Evolutionary conservation across 2,888 invertebrate genomes (phyloP).

Genomic region (Eudasyphora cyanicolor): DNA sequence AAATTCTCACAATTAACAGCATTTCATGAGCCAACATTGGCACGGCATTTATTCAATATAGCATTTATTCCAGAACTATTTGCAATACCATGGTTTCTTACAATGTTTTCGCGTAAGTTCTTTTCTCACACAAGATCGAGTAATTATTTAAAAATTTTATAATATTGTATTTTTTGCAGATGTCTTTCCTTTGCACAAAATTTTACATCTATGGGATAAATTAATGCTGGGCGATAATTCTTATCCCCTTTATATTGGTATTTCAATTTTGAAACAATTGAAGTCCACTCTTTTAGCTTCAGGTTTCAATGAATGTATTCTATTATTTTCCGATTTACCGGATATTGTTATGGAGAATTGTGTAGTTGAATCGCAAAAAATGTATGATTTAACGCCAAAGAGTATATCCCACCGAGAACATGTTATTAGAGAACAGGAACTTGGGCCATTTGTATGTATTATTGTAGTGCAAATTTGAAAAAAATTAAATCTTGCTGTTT

Average conservation of each 20-base stretch:
- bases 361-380: conserved; percentile 92
- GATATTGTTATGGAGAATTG: conserved; percentile 97
- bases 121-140: too few relatives aligned
- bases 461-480: background rate
- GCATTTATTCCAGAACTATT: conserved; percentile 98
- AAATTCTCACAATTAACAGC: conserved; percentile 98
- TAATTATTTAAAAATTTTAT: conserved; percentile 1
- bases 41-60: conserved; percentile 94
- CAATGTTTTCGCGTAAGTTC: conserved; percentile 97
- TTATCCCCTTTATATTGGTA: conserved; percentile 96
- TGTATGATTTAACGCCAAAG: conserved; percentile 89
- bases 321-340: conserved; percentile 98
- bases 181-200: conserved; percentile 98
- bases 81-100: conserved; percentile 99
- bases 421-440: conserved; percentile 81
- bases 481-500: conserved; percentile 43
- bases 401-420: conserved; percentile 93
- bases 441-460: conserved; percentile 75
- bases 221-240: conserved; percentile 95
- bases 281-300: conserved; percentile 90
- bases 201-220: conserved; percentile 98
- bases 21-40: conserved; percentile 95
- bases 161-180: conserved; percentile 83
- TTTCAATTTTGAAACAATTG: conserved; percentile 94
- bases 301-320: conserved; percentile 98